phyloP scores from a whole-genome alignment of 2,888 invertebrate species.

The Anthrax anthrax region DNA sequence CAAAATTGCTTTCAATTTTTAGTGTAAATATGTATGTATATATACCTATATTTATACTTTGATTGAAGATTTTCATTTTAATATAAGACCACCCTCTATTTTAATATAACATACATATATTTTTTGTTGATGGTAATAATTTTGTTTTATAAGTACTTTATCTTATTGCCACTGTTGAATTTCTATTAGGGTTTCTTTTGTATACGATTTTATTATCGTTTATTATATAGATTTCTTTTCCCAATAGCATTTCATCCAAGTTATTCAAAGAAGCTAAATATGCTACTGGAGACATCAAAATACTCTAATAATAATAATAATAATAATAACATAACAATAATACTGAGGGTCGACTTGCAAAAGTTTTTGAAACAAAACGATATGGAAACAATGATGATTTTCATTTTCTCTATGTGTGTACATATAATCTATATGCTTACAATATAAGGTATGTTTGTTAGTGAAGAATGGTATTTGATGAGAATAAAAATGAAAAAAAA shows the following conservation, averaged over 20 bases:
- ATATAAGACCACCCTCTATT: constrained; percentile 2
- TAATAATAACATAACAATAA: background rate
- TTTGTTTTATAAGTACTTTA: constrained; percentile 1
- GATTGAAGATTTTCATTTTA: no score
- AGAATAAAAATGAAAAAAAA: no score
- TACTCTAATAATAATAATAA: no score
- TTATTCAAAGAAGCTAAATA: constrained; percentile 7
- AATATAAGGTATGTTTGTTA: no score
- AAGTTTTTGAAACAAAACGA: constrained; percentile 6
- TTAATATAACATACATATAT: background rate
- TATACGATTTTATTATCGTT: background rate
- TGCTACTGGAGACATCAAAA: constrained; percentile 6
- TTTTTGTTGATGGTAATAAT: no score
- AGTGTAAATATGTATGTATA: background rate
- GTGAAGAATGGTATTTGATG: no score
- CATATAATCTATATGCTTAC: no score
- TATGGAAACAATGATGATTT: constrained; percentile 6
- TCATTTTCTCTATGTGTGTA: background rate
- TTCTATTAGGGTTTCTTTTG: constrained; percentile 3
- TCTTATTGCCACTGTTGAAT: constrained; percentile 8
- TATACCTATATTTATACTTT: no score
- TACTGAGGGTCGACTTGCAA: constrained; percentile 2
- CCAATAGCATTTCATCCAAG: background rate
- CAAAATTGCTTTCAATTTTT: no score
- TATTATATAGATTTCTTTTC: no score